Conservation (phyloP, 2,797 vertebrate species). For the Schizopygopsis malacanthus region DNA sequence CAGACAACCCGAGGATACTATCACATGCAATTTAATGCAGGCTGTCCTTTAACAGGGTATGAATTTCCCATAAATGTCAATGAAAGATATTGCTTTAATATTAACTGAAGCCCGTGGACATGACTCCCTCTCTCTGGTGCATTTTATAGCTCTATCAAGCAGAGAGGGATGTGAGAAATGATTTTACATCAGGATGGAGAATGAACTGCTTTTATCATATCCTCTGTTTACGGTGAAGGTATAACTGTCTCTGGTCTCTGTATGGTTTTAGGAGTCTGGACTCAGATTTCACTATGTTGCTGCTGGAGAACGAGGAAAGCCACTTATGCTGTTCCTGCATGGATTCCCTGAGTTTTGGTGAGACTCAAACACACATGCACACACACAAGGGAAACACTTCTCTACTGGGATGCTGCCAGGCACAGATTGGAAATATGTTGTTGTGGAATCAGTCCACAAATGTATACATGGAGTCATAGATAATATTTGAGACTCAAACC, state of each 20-base stretch:
- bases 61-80: conserved; percentile 44
- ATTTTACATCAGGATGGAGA: conserved; percentile 30
- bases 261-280: conserved; percentile 88
- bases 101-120: conserved; percentile 23
- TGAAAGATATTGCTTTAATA: conserved; percentile 41
- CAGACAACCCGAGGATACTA: conserved; percentile 3
- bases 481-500: neutral
- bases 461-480: conserved; percentile 13
- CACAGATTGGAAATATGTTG: conserved; percentile 11
- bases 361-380: conserved; percentile 57
- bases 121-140: neutral
- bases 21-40: conserved; percentile 15
- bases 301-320: conserved; percentile 95
- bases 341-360: conserved; percentile 99
- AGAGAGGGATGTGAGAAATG: conserved; percentile 16
- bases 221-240: conserved; percentile 4
- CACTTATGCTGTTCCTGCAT: conserved; percentile 95
- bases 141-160: conserved; percentile 53
- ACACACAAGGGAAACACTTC: conserved; percentile 25
- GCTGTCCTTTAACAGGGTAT: conserved; percentile 31
- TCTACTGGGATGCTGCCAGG: conserved; percentile 30
- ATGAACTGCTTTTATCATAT: conserved; percentile 9
- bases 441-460: neutral
- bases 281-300: conserved; percentile 98
- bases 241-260: conserved; percentile 33